A percentile compares a stretch with the other conserved stretches of the same genome.
phyloP scores from a whole-genome alignment of 2,888 invertebrate species.

The Clistopyga incitator region DNA sequence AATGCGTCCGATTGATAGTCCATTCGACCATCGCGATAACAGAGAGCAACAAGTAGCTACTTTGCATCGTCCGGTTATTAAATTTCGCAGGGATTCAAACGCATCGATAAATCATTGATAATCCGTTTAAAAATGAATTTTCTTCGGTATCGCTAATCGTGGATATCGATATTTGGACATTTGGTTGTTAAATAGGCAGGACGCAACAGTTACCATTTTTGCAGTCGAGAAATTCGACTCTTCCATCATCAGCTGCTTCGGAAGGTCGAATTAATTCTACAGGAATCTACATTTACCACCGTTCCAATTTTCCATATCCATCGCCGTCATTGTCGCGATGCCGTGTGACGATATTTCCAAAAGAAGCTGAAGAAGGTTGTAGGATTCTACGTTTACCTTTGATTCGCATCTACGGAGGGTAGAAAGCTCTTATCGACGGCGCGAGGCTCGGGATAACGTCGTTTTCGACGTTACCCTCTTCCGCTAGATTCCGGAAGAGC shows the following conservation, averaged over 20 bases:
- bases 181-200: not conserved
- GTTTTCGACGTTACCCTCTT: conserved; percentile 4
- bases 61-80: conserved; percentile 31
- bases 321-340: not conserved
- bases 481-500: not conserved
- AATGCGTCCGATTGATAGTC: not conserved
- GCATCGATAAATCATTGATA: conserved; percentile 20
- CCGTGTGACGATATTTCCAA: not conserved
- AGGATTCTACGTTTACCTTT: conserved; percentile 1
- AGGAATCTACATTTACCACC: not conserved
- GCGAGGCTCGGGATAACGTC: not conserved
- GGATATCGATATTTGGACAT: conserved; percentile 14
- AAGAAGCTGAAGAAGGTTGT: not conserved
- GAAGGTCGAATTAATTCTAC: not conserved
- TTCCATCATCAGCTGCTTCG: not conserved
- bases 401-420: not conserved
- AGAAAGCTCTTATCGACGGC: conserved; percentile 12
- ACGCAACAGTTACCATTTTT: not conserved
- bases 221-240: not conserved
- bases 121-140: not conserved
- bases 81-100: conserved; percentile 9
- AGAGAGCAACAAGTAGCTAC: conserved; percentile 47
- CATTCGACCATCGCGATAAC: not conserved
- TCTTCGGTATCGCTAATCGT: not conserved
- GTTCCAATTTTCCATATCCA: too few species aligned